These are phyloP conservation scores for Hypanus sabinus DNA, from an alignment of 2,113 vertebrate genomes.

Conservation along the genomic window DNA sequence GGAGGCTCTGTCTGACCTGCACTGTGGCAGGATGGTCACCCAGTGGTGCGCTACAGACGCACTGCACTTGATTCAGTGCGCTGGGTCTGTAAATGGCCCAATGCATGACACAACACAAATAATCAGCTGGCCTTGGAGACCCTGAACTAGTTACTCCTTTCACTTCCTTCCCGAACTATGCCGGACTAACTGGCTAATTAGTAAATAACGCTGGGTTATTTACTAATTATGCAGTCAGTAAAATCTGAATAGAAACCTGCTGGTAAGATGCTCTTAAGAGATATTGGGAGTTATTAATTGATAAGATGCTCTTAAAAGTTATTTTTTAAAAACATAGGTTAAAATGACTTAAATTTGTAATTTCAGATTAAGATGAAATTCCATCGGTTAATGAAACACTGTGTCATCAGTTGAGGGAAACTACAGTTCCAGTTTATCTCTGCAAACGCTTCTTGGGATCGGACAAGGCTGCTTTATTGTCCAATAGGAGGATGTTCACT, in stretches of 20 bases:
- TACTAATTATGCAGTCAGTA: neutral
- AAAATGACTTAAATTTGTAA: neutral
- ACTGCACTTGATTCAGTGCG: neutral
- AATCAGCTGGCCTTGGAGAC: neutral
- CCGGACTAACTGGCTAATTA: no score
- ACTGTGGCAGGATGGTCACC: neutral
- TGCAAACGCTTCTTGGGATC: neutral
- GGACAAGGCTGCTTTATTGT: no score
- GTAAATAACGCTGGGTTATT: no score
- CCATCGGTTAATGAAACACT: neutral
- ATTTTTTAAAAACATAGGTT: no score
- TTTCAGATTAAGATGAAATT: neutral
- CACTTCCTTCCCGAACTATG: no score
- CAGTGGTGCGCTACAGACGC: neutral
- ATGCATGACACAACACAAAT: neutral
- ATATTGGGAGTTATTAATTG: no score
- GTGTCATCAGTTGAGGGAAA: neutral
- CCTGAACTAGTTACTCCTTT: neutral
- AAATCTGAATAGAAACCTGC: neutral
- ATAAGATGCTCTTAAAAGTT: no score
- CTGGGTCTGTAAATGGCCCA: neutral
- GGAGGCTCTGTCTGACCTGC: neutral
- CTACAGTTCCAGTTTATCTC: no score
- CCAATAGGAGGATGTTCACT: no score
- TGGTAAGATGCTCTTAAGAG: no score